Conservation (phyloP, 2,888 invertebrate species). For the Hypselothyrea guttata region DNA sequence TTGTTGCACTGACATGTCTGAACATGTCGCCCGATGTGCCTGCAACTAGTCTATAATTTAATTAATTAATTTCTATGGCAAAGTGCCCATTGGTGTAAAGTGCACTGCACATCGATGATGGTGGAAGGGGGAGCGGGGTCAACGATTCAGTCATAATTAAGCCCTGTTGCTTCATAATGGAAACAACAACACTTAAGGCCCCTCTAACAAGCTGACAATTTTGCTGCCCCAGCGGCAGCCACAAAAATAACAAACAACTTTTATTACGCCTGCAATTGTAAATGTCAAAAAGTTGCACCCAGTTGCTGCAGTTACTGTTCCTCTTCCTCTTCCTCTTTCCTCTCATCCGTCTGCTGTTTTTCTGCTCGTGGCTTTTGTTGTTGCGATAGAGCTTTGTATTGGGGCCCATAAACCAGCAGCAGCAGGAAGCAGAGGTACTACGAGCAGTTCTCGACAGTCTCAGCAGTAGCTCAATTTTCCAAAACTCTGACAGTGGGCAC, state of each 20-base stretch:
- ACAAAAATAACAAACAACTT: conserved; percentile 27
- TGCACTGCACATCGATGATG: too few relatives aligned
- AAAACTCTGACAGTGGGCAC: conserved; percentile 30
- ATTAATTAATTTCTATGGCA: conserved; percentile 69
- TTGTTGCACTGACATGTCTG: conserved; percentile 48
- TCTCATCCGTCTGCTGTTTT: too few relatives aligned
- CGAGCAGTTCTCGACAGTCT: conserved; percentile 1
- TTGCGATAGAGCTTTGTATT: conserved; percentile 7
- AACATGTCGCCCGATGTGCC: conserved; percentile 26
- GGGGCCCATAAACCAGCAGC: conserved; percentile 32
- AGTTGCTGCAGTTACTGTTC: conserved; percentile 31
- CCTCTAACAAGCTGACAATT: conserved; percentile 69
- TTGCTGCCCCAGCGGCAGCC: conserved; percentile 24
- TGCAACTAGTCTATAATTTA: conserved; percentile 63
- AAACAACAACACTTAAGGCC: conserved; percentile 43
- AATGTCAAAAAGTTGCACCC: conserved; percentile 56
- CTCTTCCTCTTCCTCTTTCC: too few relatives aligned
- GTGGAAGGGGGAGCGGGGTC: too few relatives aligned
- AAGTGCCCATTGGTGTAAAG: neutral
- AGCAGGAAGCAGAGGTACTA: conserved; percentile 34
- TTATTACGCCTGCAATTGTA: conserved; percentile 57
- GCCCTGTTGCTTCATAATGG: conserved; percentile 60
- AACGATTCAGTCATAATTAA: conserved; percentile 58
- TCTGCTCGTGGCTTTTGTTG: conserved; percentile 9
- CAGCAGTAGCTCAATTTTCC: conserved; percentile 28